Evolutionary conservation across 2,113 vertebrate species (phyloP), one percentile per base, ranked within the genome.

Genomic region (Chaetura pelagica): DNA sequence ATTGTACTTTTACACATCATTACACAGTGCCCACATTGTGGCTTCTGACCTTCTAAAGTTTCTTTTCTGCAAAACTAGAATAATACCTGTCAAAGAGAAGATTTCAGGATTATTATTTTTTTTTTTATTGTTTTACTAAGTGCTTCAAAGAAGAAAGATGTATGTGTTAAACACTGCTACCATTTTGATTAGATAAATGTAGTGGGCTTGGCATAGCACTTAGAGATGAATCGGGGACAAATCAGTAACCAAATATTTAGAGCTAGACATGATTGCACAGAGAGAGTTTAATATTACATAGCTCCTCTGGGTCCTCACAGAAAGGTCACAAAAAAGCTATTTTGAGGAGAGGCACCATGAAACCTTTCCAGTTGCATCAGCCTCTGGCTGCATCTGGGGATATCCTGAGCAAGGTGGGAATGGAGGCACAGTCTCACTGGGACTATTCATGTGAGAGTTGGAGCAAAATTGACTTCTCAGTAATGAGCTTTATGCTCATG

Each of bases 381-480:
- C 32, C 24, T 15, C 42, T 12, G 35, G 51, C 35, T 92, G 68
- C 16, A 48, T 66, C 68, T n/a, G 61, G 68, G 64, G 76, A 71
- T 55, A 71, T 75, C 73, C 80, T 91, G 54, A 90, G 52, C 0
- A 1, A 92, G 64, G 38, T 75, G 86, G 64, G 48, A 81, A 78
- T 44, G n/a, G n/a, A 92, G 52, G 52, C 73, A 88, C 32, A 63
- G 72, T 55, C 86, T 81, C 89, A 7, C 32, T 84, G 90, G 64
- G 76, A 64, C 71, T 78, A 46, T 85, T 95, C 92, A 78, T 75
- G 82, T 57, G 90, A 52, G 71, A 96, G 52, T 3, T 81, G 73
- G 90, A 93, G 74, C 66, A 92, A 89, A 90, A 94, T 1, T 89
- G 89, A 90, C 87, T 95, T 87, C 76, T 93, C 85, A 81, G 23